Evolutionary conservation across 2,797 vertebrate species (phyloP), one percentile per base, ranked within the genome.

Genomic region (Poecile montanus): DNA sequence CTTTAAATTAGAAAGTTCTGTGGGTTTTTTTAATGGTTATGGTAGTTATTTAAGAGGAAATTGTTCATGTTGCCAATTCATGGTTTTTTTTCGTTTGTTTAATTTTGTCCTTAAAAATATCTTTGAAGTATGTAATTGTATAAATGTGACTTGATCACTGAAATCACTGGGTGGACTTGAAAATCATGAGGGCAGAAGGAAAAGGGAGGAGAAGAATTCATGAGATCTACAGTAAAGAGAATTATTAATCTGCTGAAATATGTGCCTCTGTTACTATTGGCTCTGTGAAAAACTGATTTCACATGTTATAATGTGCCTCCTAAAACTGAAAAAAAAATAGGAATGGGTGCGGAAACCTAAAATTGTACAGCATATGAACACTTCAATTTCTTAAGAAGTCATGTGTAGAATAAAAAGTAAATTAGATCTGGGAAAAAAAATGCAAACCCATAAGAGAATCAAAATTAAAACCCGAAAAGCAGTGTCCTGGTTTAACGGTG

Each of bases 221-320:
- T 93, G 85, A 96, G 90, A 74, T 63, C 67, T 93, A 85, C 88
- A 94, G 80, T 89, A 96, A 94, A 96, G 88, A 88, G 93, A 96
- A 96, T 96, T 96, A 96, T 94, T 97, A 94, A 95, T 96, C 90
- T 95, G n/a, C 44, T 92, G 93, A 95, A 95, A 91, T 95, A 90
- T 89, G 84, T 77, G 91, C 63, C 54, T 95, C 66, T 90, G 63
- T 91, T 95, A 89, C 90, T 94, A 85, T 65, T 91, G 86, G 77
- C 88, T 94, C 83, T 89, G 47, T 26, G 15, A 89, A 94, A 94
- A 94, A 91, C 61, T 87, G 86, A 93, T 96, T 95, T 96, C 83
- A 87, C 72, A 74, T 91, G 71, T 87, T 87, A 86, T 85, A 88
- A 80, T 92, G 68, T 92, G 74, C 68, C 71, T 87, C 87, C 85